Evolutionary conservation across 2,888 invertebrate genomes (phyloP).

Genomic region (Charanyca ferruginea): DNA sequence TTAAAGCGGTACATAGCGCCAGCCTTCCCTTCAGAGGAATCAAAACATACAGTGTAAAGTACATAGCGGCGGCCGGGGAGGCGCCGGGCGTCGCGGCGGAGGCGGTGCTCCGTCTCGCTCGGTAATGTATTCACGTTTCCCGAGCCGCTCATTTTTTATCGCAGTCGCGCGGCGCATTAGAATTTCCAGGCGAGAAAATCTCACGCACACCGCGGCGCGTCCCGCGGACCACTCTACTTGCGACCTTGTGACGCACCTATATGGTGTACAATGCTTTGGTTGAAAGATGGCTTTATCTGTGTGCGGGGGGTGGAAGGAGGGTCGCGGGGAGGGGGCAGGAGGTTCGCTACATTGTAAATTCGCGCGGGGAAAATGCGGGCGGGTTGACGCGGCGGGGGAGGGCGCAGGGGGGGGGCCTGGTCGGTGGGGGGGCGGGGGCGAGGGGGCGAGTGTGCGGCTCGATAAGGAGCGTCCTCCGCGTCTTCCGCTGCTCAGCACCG

Average conservation of each 20-base stretch:
- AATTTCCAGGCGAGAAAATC: slow-evolving; percentile 91
- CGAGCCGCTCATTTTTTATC: slow-evolving; percentile 90
- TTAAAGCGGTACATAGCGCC: slow-evolving; percentile 73
- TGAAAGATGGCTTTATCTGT: slow-evolving; percentile 27
- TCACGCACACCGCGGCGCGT: slow-evolving; percentile 79
- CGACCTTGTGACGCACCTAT: slow-evolving; percentile 30
- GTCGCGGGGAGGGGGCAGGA: slow-evolving; percentile 70
- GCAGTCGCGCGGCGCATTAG: slow-evolving; percentile 90
- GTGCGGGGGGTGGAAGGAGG: slow-evolving; percentile 60
- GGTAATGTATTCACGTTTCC: slow-evolving; percentile 90
- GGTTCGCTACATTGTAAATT: slow-evolving; percentile 86
- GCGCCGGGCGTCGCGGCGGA: slow-evolving; percentile 66
- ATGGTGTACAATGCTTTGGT: slow-evolving; percentile 30
- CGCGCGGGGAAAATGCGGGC: slow-evolving; percentile 74
- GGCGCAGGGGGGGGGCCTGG: slow-evolving; percentile 43
- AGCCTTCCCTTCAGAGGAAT: slow-evolving; percentile 81
- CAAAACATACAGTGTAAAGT: slow-evolving; percentile 84
- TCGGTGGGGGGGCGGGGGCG: slow-evolving; percentile 47
- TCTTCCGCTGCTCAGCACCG: slow-evolving; percentile 52
- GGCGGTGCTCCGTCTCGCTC: slow-evolving; percentile 81
- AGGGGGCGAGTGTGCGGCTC: slow-evolving; percentile 73
- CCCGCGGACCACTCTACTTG: slow-evolving; percentile 4
- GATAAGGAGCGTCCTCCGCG: slow-evolving; percentile 75
- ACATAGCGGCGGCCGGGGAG: slow-evolving; percentile 71
- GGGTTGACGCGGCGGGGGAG: slow-evolving; percentile 44